Evolutionary conservation across 2,113 vertebrate species (phyloP).

Genomic region (Balaeniceps rex): DNA sequence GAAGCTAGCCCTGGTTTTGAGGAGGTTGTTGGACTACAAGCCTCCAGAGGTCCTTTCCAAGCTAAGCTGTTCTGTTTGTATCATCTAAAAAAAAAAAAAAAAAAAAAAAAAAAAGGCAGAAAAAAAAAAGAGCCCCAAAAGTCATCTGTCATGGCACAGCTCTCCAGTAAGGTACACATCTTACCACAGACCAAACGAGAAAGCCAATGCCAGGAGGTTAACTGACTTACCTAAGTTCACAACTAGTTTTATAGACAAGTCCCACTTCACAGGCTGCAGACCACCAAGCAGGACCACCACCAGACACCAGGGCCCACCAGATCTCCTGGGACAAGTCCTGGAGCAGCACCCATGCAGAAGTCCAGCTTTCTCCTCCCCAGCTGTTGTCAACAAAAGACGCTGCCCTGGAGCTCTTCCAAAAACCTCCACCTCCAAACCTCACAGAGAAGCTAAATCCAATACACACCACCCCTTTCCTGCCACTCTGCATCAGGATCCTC

Average conservation of each 20-base stretch:
- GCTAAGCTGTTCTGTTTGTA: background rate
- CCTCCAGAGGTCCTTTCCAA: background rate
- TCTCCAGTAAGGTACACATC: background rate
- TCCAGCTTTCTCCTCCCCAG: background rate
- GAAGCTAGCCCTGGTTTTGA: background rate
- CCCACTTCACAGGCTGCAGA: background rate
- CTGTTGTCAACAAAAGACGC: background rate
- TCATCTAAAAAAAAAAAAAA: too few species aligned
- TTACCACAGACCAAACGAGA: background rate
- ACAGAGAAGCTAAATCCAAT: background rate
- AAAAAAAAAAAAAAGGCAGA: too few species aligned
- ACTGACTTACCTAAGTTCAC: background rate
- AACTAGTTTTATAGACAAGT: background rate
- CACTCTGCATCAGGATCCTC: background rate
- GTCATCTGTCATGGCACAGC: background rate
- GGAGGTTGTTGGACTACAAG: background rate
- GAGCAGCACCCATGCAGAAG: rapidly evolving
- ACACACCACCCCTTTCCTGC: background rate
- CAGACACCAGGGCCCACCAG: background rate
- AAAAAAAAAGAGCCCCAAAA: too few species aligned
- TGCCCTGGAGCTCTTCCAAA: background rate
- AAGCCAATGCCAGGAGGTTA: background rate
- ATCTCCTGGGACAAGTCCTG: background rate
- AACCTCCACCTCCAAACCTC: background rate
- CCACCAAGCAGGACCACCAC: background rate